phyloP scores from a whole-genome alignment of 1,140 invertebrate species.

The Drosophila ogumai region DNA sequence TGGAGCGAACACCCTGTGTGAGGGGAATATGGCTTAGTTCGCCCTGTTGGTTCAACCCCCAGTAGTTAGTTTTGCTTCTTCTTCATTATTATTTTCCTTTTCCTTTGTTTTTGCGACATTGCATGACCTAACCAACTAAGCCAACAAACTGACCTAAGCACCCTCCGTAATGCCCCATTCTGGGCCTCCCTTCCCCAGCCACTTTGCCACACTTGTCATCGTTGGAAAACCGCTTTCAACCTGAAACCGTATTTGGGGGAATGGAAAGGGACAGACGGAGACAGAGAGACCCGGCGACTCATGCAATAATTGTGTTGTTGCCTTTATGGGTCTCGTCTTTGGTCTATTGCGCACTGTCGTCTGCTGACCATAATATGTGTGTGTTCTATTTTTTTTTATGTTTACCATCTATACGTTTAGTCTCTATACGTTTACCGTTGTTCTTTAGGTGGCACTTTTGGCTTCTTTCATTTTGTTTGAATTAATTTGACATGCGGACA shows the following conservation, averaged over 20 bases:
- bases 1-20: conserved; percentile 7
- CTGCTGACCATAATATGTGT: conserved; percentile 36
- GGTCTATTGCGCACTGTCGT: conserved; percentile 50
- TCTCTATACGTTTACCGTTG: conserved; percentile 29
- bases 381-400: conserved; percentile 18
- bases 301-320: conserved; percentile 39
- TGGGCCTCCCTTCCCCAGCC: neutral
- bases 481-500: conserved; percentile 46
- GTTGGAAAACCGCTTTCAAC: conserved; percentile 45
- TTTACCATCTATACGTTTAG: conserved; percentile 31
- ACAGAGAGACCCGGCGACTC: conserved; percentile 19
- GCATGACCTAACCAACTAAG: conserved; percentile 51
- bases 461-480: conserved; percentile 42
- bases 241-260: conserved; percentile 34
- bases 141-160: conserved; percentile 54
- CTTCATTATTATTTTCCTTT: conserved; percentile 28
- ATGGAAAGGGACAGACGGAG: conserved; percentile 4
- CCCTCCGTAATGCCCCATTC: conserved; percentile 16
- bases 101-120: conserved; percentile 28
- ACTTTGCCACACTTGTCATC: conserved; percentile 26
- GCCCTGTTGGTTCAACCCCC: conserved; percentile 14
- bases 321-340: conserved; percentile 31
- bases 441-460: conserved; percentile 20
- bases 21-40: conserved; percentile 7
- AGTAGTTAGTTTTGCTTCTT: conserved; percentile 13